These are phyloP conservation scores for Plestiodon gilberti DNA, from an alignment of 2,113 vertebrate genomes.

Conservation along the genomic window DNA sequence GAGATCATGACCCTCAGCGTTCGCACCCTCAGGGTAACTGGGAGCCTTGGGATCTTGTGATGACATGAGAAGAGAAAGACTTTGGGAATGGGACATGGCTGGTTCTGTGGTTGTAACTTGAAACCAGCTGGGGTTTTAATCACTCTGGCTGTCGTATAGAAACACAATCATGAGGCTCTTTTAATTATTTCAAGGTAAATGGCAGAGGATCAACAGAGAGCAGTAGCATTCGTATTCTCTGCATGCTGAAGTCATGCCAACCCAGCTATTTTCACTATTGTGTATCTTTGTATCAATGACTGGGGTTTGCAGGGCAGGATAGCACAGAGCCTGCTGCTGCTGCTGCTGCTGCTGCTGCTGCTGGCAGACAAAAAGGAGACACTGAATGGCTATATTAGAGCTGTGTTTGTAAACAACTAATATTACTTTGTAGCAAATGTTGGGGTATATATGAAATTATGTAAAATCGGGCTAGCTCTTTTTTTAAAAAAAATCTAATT, in stretches of 20 bases:
- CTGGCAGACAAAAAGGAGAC: background rate
- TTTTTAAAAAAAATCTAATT: slow-evolving; percentile 46
- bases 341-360: background rate
- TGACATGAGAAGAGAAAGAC: slow-evolving; percentile 32
- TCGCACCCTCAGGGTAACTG: slow-evolving; percentile 37
- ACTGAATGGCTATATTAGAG: background rate
- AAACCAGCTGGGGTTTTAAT: slow-evolving; percentile 7
- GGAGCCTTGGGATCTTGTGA: slow-evolving; percentile 36
- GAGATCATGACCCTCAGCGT: slow-evolving; percentile 33
- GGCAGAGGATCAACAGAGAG: background rate
- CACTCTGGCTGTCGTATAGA: background rate
- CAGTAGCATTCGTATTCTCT: background rate
- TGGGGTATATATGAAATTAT: slow-evolving; percentile 46
- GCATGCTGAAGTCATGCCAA: slow-evolving; percentile 5
- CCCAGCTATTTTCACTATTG: background rate
- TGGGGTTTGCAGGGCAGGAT: background rate
- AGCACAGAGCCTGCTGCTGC: background rate
- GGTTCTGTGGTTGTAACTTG: slow-evolving; percentile 5
- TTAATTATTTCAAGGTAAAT: slow-evolving; percentile 34
- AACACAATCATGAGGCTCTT: slow-evolving; percentile 14
- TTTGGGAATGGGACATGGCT: slow-evolving; percentile 5
- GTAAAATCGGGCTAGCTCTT: slow-evolving; percentile 9
- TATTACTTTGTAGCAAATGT: slow-evolving; percentile 54
- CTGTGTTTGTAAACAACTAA: slow-evolving; percentile 49
- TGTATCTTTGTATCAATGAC: accelerated